phyloP scores from a whole-genome alignment of 92 coral and sea anemone genomes.

The Blastomussa wellsi region DNA sequence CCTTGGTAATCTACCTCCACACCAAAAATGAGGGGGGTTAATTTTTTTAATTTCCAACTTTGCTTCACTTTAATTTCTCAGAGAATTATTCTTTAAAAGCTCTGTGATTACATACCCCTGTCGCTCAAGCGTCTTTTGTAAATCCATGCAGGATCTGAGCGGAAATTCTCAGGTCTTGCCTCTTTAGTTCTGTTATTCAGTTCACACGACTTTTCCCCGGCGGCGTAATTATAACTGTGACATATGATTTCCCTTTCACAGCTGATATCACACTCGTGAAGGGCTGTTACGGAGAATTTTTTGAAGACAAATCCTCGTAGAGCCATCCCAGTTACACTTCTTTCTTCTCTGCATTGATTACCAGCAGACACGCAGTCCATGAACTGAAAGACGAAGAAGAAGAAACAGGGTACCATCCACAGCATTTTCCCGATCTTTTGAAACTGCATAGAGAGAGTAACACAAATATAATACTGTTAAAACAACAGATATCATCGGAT shows the following conservation, averaged over 20 bases:
- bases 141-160: neutral
- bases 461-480: too few species aligned
- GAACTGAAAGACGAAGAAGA: neutral
- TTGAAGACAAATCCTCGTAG: neutral
- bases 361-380: neutral
- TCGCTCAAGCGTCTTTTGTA: neutral
- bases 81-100: too few species aligned
- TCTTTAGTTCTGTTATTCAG: neutral
- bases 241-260: neutral
- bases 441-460: neutral
- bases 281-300: neutral
- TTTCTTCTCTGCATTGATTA: neutral
- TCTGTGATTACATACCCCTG: neutral
- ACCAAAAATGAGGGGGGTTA: too few species aligned
- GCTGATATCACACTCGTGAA: neutral
- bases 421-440: neutral
- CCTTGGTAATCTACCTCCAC: too few species aligned
- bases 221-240: neutral
- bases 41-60: too few species aligned
- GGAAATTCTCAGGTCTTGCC: constrained; percentile 4
- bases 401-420: neutral
- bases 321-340: neutral
- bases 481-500: too few species aligned
- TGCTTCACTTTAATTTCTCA: too few species aligned
- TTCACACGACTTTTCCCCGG: neutral